Evolutionary conservation across 2,113 vertebrate species (phyloP), one percentile per base, ranked within the genome.

Genomic region (Rhineura floridana): DNA sequence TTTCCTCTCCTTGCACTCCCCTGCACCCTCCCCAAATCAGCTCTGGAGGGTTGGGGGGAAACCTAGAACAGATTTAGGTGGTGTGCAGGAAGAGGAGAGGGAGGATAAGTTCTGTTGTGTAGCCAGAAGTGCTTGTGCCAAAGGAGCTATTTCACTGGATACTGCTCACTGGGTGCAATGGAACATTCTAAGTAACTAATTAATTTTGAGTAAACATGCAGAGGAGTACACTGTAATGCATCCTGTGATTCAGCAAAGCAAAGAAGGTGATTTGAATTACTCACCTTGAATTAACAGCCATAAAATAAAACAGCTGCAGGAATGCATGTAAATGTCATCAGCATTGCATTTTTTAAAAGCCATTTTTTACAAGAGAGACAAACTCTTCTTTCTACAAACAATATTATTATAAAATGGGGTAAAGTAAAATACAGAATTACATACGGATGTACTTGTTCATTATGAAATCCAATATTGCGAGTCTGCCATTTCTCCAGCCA

Each of bases 401-500:
- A 13, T 0, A 73, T 28, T 33, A 73, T 12, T 21, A 46, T 2
- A 13, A 42, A 75, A 65, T 1, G 76, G 33, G 6, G 80, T n/a
- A 1, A 67, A 30, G 52, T 4, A 88, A 62, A 65, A 81, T 6
- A 59, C 13, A 0, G 78, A 77, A 69, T n/a, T 81, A 96, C 95
- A 86, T 97, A 99, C 98, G 87, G 93, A 88, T 99, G 94, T 36
- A 97, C 91, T 44, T 93, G 44, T 0, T 95, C 92, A 79, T 96
- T 95, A 91, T 99, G 98, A 86, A 98, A 99, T 25, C 91, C 83
- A 12, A 84, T 98, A 6, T 90, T 93, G 0, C 65, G 92, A n/a
- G 55, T 79, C 63, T 97, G 91, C 98, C 98, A 99, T 44, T 95
- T 97, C 0, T 95, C 82, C 85, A 96, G 96, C 98, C 98, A 99